Base-by-base conservation (phyloP, 2,113 vertebrate genomes). In the Brachypteracias leptosomus region DNA sequence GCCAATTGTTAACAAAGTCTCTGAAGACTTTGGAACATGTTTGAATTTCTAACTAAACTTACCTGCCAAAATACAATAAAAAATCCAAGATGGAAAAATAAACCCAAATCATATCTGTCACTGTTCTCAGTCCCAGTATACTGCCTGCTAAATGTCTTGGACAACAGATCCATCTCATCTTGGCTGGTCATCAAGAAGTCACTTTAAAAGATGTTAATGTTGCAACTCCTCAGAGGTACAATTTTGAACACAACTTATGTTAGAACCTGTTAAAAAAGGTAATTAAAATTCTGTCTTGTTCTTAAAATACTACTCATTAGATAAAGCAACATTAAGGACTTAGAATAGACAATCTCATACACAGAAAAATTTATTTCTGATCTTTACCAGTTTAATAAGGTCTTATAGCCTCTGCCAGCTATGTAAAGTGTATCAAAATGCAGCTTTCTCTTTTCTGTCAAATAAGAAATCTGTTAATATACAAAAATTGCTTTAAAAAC, bases 161-260 rank as follows among this genome's bases (percentile, higher is more conserved):
- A 42, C 21, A 62, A n/a, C 4, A 71, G n/a, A 58, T 29, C 11
- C 14, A 66, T 7, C 3, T 62, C 33, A 74, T 2, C 9, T 94
- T 71, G n/a, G 5, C 24, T 54, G 16, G 24, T 36, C 33, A 66
- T 61, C 9, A 47, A 19, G 35, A 72, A 46, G 17, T 47, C 4
- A 74, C 25, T 58, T 58, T 57, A 38, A 77, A 80, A 85, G 5
- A 16, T 10, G 1, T 38, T 51, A n/a, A 52, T 22, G 7, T 38
- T 1, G 0, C 31, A 62, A 17, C 2, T 58, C n/a, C 31, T 85
- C 11, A 70, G 21, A 2, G 0, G 31, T 54, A 66, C 0, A 10
- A 35, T 29, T 71, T 66, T 77, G 3, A 95, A 61, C 9, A 78
- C 13, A 49, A 4, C 2, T 51, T 19, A 15, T 26, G 6, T 33